phyloP scores from a whole-genome alignment of 2,797 vertebrate genomes.

The Sebastes hubbsi region DNA sequence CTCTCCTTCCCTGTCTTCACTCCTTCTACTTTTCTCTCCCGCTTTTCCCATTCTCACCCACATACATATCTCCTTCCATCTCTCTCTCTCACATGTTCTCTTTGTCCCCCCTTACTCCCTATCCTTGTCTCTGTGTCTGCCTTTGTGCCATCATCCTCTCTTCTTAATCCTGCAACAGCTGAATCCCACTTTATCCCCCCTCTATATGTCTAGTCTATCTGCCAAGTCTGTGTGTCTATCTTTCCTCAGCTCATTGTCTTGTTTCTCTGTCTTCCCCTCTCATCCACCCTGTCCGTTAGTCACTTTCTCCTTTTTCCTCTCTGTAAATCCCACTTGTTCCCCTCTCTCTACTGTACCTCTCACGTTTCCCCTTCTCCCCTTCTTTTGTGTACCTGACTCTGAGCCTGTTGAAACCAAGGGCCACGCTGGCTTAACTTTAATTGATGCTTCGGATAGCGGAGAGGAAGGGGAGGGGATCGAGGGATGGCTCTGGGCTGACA shows the following conservation, averaged over 20 bases:
- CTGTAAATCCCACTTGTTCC: conserved; percentile 37
- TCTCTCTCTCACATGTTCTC: neutral
- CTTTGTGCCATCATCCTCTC: conserved; percentile 37
- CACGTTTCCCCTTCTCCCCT: neutral
- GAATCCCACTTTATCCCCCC: conserved; percentile 68
- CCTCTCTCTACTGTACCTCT: conserved; percentile 37
- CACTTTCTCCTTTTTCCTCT: neutral
- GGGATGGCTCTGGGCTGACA: conserved; percentile 70
- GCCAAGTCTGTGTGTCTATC: conserved; percentile 51
- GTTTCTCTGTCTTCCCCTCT: conserved; percentile 18
- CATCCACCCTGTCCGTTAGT: conserved; percentile 29
- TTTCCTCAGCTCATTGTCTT: conserved; percentile 39
- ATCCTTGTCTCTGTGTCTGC: neutral
- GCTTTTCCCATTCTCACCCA: neutral
- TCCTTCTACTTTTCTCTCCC: neutral
- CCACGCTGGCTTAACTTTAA: conserved; percentile 72
- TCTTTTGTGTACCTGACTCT: conserved; percentile 54
- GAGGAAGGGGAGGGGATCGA: conserved; percentile 21
- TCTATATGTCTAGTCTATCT: conserved; percentile 29
- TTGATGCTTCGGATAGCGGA: conserved; percentile 69
- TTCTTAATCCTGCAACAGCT: conserved; percentile 39
- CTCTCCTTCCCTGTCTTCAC: neutral
- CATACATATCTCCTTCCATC: neutral
- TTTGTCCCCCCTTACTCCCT: neutral
- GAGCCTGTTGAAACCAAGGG: conserved; percentile 62